A percentile compares a stretch with the other conserved stretches of the same genome.
phyloP scores from a whole-genome alignment of 2,113 vertebrate species.

The Hippocampus guttulatus region DNA sequence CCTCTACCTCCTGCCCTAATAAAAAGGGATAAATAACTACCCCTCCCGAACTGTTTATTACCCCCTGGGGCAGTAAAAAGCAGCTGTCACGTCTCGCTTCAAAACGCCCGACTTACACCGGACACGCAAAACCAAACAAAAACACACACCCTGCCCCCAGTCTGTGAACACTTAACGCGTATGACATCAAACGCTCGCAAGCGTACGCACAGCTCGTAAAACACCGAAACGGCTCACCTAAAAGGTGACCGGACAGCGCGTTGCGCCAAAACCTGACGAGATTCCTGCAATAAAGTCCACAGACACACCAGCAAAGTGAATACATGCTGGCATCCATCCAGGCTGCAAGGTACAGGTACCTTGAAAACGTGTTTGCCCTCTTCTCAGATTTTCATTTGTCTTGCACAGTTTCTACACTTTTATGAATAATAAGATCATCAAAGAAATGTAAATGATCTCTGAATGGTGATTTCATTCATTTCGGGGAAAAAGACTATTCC shows the following conservation, averaged over 20 bases:
- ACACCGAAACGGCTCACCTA: slow-evolving; percentile 10
- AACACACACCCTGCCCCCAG: slow-evolving; percentile 42
- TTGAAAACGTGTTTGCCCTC: too few relatives aligned
- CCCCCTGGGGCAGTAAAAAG: slow-evolving; percentile 76
- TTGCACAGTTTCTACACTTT: too few relatives aligned
- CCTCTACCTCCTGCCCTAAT: slow-evolving; percentile 66
- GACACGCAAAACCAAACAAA: slow-evolving; percentile 57
- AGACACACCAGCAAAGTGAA: slow-evolving; percentile 4
- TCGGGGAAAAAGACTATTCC: too few relatives aligned
- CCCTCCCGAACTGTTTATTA: slow-evolving; percentile 73
- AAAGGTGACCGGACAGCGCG: slow-evolving; percentile 29
- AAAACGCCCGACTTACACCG: slow-evolving; percentile 41
- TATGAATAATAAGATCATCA: too few relatives aligned
- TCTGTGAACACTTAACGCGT: slow-evolving; percentile 55
- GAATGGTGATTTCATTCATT: too few relatives aligned
- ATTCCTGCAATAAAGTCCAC: background rate
- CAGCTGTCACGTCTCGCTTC: slow-evolving; percentile 70
- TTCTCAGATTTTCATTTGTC: too few relatives aligned
- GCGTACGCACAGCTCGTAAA: slow-evolving; percentile 59
- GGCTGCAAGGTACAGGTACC: too few relatives aligned
- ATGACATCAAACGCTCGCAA: slow-evolving; percentile 52
- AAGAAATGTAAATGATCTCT: too few relatives aligned
- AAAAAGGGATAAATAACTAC: slow-evolving; percentile 71
- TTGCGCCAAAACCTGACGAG: slow-evolving; percentile 8
- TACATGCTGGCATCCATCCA: too few relatives aligned